phyloP scores from a whole-genome alignment of 2,888 invertebrate genomes.

The Eledone cirrhosa region DNA sequence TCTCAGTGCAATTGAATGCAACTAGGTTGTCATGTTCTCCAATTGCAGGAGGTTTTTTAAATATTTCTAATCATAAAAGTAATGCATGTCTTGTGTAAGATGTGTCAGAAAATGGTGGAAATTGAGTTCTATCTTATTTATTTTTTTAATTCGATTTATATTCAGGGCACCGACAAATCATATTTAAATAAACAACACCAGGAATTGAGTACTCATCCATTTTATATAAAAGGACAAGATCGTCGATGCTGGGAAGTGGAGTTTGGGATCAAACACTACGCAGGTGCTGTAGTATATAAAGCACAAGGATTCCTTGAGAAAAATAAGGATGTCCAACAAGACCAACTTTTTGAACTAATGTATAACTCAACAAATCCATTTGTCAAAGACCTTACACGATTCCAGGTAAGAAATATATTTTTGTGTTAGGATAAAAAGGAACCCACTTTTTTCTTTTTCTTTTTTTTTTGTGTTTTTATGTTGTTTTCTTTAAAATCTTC shows the following conservation, averaged over 20 bases:
- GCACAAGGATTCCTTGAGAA: constrained; percentile 58
- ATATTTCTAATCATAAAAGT: no score
- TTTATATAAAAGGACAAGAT: constrained; percentile 57
- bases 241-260: constrained; percentile 55
- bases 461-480: no score
- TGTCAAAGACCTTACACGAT: constrained; percentile 58
- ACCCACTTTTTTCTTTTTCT: no score
- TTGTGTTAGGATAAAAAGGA: no score
- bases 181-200: constrained; percentile 58
- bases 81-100: background rate
- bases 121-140: background rate
- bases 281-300: constrained; percentile 55
- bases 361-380: constrained; percentile 54
- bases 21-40: no score
- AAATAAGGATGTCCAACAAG: constrained; percentile 62
- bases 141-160: background rate
- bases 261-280: constrained; percentile 60
- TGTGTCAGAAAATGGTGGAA: background rate
- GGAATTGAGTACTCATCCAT: constrained; percentile 49
- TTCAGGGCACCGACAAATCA: constrained; percentile 57
- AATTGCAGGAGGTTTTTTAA: no score
- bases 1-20: no score
- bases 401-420: constrained; percentile 47
- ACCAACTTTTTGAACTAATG: constrained; percentile 61
- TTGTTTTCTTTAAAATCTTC: no score